Percentiles rank a stretch among this genome's conserved stretches.
phyloP scores from a whole-genome alignment of 2,888 invertebrate genomes.

The Cheilosia vulpina region DNA sequence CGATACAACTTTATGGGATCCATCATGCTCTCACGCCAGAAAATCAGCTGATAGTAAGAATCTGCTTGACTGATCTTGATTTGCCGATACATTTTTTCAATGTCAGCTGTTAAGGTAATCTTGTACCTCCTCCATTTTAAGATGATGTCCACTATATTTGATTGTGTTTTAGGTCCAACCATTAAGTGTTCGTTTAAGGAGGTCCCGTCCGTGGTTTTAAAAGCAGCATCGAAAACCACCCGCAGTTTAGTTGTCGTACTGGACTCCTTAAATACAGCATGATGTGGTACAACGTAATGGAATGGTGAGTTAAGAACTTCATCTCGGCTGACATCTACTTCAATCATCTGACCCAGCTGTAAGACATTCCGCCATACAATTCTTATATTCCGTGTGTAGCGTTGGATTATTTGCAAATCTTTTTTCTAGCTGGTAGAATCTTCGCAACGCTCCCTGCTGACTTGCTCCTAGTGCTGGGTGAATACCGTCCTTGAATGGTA shows the following conservation, averaged over 20 bases:
- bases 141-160: background rate
- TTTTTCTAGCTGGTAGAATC: constrained; percentile 7
- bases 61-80: constrained; percentile 3
- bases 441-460: constrained; percentile 3
- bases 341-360: constrained; percentile 17
- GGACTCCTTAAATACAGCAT: constrained; percentile 39
- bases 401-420: constrained; percentile 5
- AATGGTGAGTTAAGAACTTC: constrained; percentile 13
- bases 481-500: constrained; percentile 17
- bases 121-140: constrained; percentile 16
- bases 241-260: constrained; percentile 25
- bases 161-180: constrained; percentile 14
- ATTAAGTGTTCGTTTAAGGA: constrained; percentile 22
- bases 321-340: constrained; percentile 22
- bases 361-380: constrained; percentile 20
- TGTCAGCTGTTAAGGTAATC: constrained; percentile 21
- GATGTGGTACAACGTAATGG: constrained; percentile 29
- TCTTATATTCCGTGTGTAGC: background rate
- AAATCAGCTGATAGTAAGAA: constrained; percentile 8
- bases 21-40: background rate
- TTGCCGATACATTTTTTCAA: constrained; percentile 21
- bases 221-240: constrained; percentile 27
- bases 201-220: constrained; percentile 13
- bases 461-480: constrained; percentile 17
- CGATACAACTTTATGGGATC: constrained; percentile 13